Evolutionary conservation across 30 jellyfish, hydroid and myxozoan species (phyloP).

Genomic region (Pseudorhiza aurosa): DNA sequence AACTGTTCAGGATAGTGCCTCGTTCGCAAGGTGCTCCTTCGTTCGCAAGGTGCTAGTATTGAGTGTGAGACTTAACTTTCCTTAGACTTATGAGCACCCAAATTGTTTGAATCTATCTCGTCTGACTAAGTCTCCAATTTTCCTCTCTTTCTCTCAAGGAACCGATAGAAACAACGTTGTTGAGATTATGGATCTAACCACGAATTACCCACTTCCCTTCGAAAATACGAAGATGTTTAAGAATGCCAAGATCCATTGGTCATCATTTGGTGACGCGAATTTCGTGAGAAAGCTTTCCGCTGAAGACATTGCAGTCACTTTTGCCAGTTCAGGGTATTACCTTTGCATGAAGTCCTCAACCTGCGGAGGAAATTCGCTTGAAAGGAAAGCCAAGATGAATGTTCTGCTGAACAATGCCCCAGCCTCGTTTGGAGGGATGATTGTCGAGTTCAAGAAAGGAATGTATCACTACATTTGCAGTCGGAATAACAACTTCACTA

Average conservation of each 20-base stretch:
- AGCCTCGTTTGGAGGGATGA: slow-evolving; percentile 95
- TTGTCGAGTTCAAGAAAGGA: slow-evolving; percentile 60
- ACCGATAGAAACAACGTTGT: slow-evolving; percentile 93
- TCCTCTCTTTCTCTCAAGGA: slow-evolving; percentile 39
- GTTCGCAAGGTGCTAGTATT: too few species aligned
- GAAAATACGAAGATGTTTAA: slow-evolving; percentile 79
- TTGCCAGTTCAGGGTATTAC: slow-evolving; percentile 83
- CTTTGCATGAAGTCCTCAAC: slow-evolving; percentile 61
- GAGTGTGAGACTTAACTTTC: too few species aligned
- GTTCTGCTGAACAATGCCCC: slow-evolving; percentile 90
- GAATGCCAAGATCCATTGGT: slow-evolving; percentile 65
- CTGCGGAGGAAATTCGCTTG: slow-evolving; percentile 76
- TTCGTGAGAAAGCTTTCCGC: slow-evolving; percentile 5
- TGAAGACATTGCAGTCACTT: slow-evolving; percentile 79
- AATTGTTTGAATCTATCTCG: too few species aligned
- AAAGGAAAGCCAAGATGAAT: slow-evolving; percentile 55
- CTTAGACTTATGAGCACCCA: too few species aligned
- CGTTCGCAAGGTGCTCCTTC: too few species aligned
- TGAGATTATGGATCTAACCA: slow-evolving; percentile 59
- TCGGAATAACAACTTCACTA: slow-evolving; percentile 88
- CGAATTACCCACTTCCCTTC: slow-evolving; percentile 84
- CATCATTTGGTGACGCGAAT: slow-evolving; percentile 23
- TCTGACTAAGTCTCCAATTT: too few species aligned
- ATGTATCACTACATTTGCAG: slow-evolving; percentile 84
- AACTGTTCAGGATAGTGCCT: too few species aligned